A percentile compares a stretch with the other conserved stretches of the same genome.
Evolutionary conservation across 2,797 vertebrate species (phyloP).

Genomic region (Crenichthys baileyi): DNA sequence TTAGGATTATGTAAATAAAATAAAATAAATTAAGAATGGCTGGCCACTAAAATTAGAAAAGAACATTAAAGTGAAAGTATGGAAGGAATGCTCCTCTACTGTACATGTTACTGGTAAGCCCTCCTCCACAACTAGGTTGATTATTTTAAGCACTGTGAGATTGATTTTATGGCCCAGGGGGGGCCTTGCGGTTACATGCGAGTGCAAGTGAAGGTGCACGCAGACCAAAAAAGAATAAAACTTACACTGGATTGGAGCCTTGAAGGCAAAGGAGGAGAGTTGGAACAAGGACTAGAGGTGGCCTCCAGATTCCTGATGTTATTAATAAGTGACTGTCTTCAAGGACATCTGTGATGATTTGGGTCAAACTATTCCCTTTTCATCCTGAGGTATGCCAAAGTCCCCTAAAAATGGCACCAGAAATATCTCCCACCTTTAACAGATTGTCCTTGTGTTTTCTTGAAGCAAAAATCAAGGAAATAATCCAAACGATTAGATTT

Average conservation of each 20-base stretch:
- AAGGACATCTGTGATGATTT: slow-evolving; percentile 69
- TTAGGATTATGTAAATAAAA: background rate
- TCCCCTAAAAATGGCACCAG: slow-evolving; percentile 36
- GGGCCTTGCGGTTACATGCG: slow-evolving; percentile 45
- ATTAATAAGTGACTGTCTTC: slow-evolving; percentile 68
- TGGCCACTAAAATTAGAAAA: slow-evolving; percentile 5
- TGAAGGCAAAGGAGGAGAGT: slow-evolving; percentile 11
- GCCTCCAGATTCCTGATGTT: slow-evolving; percentile 72
- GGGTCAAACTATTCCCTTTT: slow-evolving; percentile 70
- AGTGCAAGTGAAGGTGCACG: slow-evolving; percentile 51
- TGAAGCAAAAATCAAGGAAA: slow-evolving; percentile 1
- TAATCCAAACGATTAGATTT: background rate
- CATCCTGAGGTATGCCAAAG: slow-evolving; percentile 59
- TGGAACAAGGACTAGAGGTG: slow-evolving; percentile 34
- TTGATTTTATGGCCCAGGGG: slow-evolving; percentile 66
- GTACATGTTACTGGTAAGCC: slow-evolving; percentile 55
- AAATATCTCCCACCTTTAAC: slow-evolving; percentile 39
- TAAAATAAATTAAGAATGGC: slow-evolving; percentile 2
- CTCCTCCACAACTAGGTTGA: slow-evolving; percentile 70
- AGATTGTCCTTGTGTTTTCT: slow-evolving; percentile 30
- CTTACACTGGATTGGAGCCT: slow-evolving; percentile 32
- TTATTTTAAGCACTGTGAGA: slow-evolving; percentile 74
- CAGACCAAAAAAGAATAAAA: slow-evolving; percentile 47
- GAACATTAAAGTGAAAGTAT: background rate
- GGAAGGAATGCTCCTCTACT: slow-evolving; percentile 28